phyloP scores from a whole-genome alignment of 2,888 invertebrate species.

The Elmis aenea region DNA sequence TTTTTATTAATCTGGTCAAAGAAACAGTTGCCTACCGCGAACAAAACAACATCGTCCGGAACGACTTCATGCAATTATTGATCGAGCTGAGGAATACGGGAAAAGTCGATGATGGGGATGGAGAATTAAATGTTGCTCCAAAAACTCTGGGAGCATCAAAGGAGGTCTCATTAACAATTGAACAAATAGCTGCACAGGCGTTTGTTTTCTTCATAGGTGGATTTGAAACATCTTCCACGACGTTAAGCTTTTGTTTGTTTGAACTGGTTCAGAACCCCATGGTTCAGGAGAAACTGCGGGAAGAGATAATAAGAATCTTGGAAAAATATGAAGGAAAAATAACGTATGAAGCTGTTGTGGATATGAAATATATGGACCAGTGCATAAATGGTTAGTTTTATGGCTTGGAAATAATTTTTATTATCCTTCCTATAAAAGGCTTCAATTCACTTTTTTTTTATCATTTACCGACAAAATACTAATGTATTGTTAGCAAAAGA shows the following conservation, averaged over 20 bases:
- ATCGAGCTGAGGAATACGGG: conserved; percentile 44
- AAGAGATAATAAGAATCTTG: conserved; percentile 43
- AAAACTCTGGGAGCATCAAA: background rate
- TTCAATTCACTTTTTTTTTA: too few species aligned
- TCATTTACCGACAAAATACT: too few species aligned
- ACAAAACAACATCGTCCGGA: conserved; percentile 44
- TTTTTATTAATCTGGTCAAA: conserved; percentile 45
- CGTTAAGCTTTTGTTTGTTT: conserved; percentile 47
- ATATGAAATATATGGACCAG: conserved; percentile 49
- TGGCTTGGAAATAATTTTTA: too few species aligned
- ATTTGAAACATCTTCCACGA: conserved; percentile 40
- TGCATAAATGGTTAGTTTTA: conserved; percentile 41
- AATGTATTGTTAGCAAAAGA: too few species aligned
- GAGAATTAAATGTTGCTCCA: background rate
- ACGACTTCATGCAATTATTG: conserved; percentile 53
- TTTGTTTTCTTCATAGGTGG: conserved; percentile 35
- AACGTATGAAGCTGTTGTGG: conserved; percentile 46
- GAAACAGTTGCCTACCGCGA: conserved; percentile 46
- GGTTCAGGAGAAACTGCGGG: conserved; percentile 43
- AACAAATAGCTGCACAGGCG: conserved; percentile 27
- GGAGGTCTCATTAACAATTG: conserved; percentile 5
- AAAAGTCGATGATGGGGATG: too few species aligned
- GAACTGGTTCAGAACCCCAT: conserved; percentile 48
- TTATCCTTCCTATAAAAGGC: too few species aligned
- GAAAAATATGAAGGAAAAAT: conserved; percentile 40